Percentiles rank a stretch among this genome's conserved stretches.
Evolutionary conservation across 2,888 invertebrate species (phyloP).

Genomic region (Conops quadrifasciatus): DNA sequence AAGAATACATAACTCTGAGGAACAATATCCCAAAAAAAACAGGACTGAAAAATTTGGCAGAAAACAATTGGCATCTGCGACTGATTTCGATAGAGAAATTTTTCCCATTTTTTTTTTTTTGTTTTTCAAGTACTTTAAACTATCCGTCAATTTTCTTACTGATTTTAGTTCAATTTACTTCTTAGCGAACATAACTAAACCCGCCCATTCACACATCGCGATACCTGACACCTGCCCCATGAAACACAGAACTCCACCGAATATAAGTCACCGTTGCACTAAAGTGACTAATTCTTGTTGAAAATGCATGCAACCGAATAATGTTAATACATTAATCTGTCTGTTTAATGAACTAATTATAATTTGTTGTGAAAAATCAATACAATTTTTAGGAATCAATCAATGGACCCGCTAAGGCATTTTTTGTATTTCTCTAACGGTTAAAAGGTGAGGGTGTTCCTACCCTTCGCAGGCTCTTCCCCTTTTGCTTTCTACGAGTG

Average conservation of each 20-base stretch:
- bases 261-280: background rate
- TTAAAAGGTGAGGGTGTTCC: too few relatives aligned
- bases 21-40: background rate
- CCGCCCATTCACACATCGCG: constrained; percentile 12
- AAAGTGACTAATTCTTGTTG: constrained; percentile 17
- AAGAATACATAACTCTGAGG: too few relatives aligned
- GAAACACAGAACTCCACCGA: background rate
- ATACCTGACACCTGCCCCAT: constrained; percentile 22
- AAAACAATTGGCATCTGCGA: constrained; percentile 43
- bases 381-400: background rate
- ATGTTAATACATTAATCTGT: too few relatives aligned
- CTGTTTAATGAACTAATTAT: background rate
- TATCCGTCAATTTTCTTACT: background rate
- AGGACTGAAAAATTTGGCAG: constrained; percentile 19
- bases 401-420: too few relatives aligned
- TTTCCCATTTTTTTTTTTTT: background rate
- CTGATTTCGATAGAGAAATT: too few relatives aligned
- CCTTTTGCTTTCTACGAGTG: too few relatives aligned
- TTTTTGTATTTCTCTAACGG: too few relatives aligned
- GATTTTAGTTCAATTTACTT: too few relatives aligned
- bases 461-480: too few relatives aligned
- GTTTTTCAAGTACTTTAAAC: background rate
- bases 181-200: constrained; percentile 3
- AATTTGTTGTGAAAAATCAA: background rate
- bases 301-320: constrained; percentile 14